These are phyloP conservation scores for Oenanthe melanoleuca DNA, from an alignment of 2,113 vertebrate species.

Conservation along the genomic window DNA sequence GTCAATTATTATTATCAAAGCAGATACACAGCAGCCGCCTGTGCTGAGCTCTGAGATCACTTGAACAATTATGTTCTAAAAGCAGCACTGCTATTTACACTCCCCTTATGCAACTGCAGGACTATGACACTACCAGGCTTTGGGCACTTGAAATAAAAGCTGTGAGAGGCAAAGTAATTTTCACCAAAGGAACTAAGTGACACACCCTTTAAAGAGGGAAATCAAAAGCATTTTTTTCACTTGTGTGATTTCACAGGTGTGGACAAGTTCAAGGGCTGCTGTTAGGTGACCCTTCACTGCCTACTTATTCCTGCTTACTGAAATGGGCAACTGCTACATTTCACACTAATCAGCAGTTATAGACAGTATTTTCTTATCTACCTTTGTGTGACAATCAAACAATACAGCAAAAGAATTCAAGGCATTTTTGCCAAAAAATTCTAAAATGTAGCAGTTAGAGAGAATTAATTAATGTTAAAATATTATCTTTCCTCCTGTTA, in stretches of 20 bases:
- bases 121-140: background rate
- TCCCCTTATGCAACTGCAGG: background rate
- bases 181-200: background rate
- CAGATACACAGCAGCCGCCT: constrained; percentile 8
- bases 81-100: constrained; percentile 38
- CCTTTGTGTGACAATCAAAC: background rate
- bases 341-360: background rate
- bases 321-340: background rate
- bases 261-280: background rate
- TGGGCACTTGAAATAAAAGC: background rate
- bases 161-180: background rate
- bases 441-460: background rate
- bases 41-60: background rate
- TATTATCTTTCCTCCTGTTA: background rate
- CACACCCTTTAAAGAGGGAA: background rate
- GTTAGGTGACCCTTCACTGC: background rate
- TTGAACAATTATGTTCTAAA: constrained; percentile 54
- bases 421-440: background rate
- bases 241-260: background rate
- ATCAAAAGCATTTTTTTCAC: background rate
- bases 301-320: background rate
- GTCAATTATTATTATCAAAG: constrained; percentile 38
- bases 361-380: constrained; percentile 15
- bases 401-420: background rate
- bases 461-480: background rate